A percentile compares a stretch with the other conserved stretches of the same genome.
phyloP scores from a whole-genome alignment of 2,797 vertebrate species.

The Harpagifer antarcticus region DNA sequence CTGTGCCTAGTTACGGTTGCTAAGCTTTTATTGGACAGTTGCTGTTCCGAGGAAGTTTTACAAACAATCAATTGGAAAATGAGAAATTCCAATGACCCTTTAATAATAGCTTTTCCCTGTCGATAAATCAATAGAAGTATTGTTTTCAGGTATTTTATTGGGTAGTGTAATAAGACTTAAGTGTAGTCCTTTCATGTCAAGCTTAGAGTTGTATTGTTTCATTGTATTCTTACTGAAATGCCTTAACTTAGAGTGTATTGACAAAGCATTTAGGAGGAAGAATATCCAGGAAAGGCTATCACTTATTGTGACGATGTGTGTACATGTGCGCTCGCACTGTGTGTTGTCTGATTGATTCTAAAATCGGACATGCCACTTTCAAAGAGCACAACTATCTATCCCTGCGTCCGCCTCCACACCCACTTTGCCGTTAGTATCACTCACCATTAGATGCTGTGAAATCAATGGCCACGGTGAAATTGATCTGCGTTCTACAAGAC shows the following conservation, averaged over 20 bases:
- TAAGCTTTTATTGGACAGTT: not conserved
- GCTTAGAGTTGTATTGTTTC: conserved; percentile 11
- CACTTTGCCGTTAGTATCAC: conserved; percentile 68
- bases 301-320: conserved; percentile 26
- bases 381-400: conserved; percentile 58
- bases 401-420: conserved; percentile 5
- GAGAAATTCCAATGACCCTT: not conserved
- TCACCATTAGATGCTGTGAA: conserved; percentile 98
- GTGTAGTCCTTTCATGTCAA: conserved; percentile 22
- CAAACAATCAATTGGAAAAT: not conserved
- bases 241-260: conserved; percentile 16
- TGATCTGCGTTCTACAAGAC: conserved; percentile 92
- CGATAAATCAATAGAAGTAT: not conserved
- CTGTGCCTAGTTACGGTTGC: not conserved
- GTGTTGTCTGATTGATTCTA: conserved; percentile 51
- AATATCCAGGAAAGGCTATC: conserved; percentile 15
- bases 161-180: conserved; percentile 47
- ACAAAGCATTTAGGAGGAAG: conserved; percentile 17
- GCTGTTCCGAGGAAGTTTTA: not conserved
- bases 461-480: conserved; percentile 98
- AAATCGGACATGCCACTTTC: conserved; percentile 44
- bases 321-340: not conserved
- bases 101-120: conserved; percentile 11
- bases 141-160: conserved; percentile 28
- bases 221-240: conserved; percentile 24